Base-by-base conservation (phyloP, 37 sponge, comb jelly and placozoan genomes). In the Amphimedon queenslandica region DNA sequence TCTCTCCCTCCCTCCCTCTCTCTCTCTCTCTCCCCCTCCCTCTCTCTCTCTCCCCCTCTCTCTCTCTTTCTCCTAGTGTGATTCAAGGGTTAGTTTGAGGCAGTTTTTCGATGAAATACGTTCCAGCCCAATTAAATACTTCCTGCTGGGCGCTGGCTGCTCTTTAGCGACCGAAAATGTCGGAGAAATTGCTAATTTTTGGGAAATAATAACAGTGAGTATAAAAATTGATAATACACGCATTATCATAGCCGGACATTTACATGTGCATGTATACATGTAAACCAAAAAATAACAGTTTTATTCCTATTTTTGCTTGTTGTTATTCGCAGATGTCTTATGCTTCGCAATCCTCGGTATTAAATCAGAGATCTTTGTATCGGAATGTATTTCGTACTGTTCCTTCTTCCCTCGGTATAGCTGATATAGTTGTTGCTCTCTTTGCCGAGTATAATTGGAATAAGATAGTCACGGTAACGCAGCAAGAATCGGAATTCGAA, bases 141-240 rank as follows among this genome's bases (percentile, higher is more conserved):
- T 74, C 0, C 30, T 82, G 3, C 0, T 82, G 20, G 83, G 76
- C 1, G 57, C 70, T 63, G 83, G 83, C 30, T 82, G 83, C 51
- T 82, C 83, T 2, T 1, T 75, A 13, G 76, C 83, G 0, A 82
- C 83, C 1, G 76, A 58, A 33, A 47, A 76, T 32, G 70, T 75
- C 13, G 83, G 67, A 21, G 70, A 82, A 42, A 69, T 75, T 23
- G 42, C 53, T 29, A 34, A 32, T 8, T 69, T 51, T 32, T 82
- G 76, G 71, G 75, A 82, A 31, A 68, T 75, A 8, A 68, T 67
- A 18, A 58, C 57, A 0, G 83, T 82, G 28, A 60, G 70, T 58
- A 23, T 0, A 37, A 3, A n/a, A 42, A 23, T 34, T 38, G 40
- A 10, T n/a, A n/a, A n/a, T n/a, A n/a, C n/a, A n/a, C n/a, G n/a